phyloP scores from a whole-genome alignment of 1,140 invertebrate species.

The Drosophila melanica region DNA sequence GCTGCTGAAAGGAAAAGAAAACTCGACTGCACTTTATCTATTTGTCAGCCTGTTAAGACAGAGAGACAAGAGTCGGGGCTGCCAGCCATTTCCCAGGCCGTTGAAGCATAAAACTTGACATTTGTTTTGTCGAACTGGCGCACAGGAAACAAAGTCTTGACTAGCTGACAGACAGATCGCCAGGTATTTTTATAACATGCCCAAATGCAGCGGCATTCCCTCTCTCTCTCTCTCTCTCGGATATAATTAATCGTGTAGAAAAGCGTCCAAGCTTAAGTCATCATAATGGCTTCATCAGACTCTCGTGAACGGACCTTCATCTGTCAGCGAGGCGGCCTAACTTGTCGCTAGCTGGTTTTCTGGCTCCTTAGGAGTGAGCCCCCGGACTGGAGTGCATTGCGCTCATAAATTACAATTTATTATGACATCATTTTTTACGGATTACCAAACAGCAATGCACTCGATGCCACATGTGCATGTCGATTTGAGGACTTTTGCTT shows the following conservation, averaged over 20 bases:
- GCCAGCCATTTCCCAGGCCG: conserved; percentile 63
- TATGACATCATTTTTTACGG: conserved; percentile 76
- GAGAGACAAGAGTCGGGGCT: background rate
- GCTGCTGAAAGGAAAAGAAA: conserved; percentile 26
- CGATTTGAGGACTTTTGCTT: conserved; percentile 51
- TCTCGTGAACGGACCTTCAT: conserved; percentile 44
- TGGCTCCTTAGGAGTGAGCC: conserved; percentile 3
- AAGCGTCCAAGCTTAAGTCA: conserved; percentile 48
- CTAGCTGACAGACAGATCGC: conserved; percentile 59
- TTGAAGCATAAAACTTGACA: conserved; percentile 68
- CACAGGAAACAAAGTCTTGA: conserved; percentile 54
- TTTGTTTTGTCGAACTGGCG: conserved; percentile 45
- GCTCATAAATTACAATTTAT: conserved; percentile 78
- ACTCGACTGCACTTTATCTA: conserved; percentile 63
- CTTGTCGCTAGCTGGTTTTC: conserved; percentile 39
- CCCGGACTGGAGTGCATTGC: conserved; percentile 28
- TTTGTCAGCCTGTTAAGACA: conserved; percentile 71
- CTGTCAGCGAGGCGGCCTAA: conserved; percentile 50
- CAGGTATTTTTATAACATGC: conserved; percentile 67
- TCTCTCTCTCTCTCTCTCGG: background rate
- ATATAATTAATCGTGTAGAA: conserved; percentile 55
- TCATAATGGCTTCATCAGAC: conserved; percentile 55
- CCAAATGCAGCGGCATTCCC: conserved; percentile 22
- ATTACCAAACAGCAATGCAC: conserved; percentile 62
- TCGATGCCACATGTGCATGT: conserved; percentile 45